Conservation (phyloP, 1,140 invertebrate genomes). For the Cryptotermes secundus region DNA sequence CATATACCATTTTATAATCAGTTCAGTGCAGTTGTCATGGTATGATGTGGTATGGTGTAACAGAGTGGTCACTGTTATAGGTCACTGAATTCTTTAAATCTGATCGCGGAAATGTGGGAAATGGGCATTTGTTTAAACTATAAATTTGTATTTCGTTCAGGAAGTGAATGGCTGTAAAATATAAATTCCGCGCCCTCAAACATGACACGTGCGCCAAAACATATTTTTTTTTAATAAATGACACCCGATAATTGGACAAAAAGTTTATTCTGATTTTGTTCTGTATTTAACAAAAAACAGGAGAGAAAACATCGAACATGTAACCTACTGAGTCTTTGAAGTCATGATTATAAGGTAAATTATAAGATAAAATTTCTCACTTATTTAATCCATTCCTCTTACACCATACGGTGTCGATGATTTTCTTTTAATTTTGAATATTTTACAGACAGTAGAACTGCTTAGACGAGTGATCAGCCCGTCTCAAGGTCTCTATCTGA, state of each 20-base stretch:
- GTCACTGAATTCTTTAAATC: constrained; percentile 16
- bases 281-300: not conserved
- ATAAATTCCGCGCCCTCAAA: not conserved
- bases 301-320: not conserved
- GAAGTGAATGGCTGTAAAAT: not conserved
- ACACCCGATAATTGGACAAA: not conserved
- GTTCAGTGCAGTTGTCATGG: not conserved
- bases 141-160: not conserved
- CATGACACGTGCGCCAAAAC: not conserved
- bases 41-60: not conserved
- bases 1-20: not conserved
- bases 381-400: too few species aligned
- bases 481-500: too few species aligned
- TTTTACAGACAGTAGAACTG: too few species aligned
- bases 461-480: too few species aligned
- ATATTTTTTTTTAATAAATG: not conserved
- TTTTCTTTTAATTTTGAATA: too few species aligned
- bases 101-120: not conserved
- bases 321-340: not conserved
- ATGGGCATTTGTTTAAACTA: not conserved
- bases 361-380: too few species aligned
- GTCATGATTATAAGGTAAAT: not conserved
- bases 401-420: too few species aligned
- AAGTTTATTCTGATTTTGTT: not conserved
- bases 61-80: not conserved